phyloP scores from a whole-genome alignment of 1,140 invertebrate species.

The Aphis gossypii region DNA sequence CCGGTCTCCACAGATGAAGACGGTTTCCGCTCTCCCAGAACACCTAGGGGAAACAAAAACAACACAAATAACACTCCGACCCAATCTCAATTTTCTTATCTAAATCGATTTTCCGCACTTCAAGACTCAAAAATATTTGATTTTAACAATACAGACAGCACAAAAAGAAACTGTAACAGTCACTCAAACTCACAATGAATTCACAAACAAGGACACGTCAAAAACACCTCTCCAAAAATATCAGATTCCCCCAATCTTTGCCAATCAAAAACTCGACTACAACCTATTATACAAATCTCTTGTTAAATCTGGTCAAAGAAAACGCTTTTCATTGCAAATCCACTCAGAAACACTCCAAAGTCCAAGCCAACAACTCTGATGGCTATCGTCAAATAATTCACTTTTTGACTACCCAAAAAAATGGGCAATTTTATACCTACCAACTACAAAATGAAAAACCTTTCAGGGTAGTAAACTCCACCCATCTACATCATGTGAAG shows the following conservation, averaged over 20 bases:
- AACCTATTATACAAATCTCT: neutral
- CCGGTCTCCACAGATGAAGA: no score
- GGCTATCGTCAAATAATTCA: neutral
- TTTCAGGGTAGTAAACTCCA: neutral
- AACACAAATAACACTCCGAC: neutral
- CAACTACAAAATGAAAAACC: neutral
- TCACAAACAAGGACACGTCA: neutral
- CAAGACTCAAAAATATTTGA: neutral
- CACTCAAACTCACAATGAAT: neutral
- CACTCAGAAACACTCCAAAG: neutral
- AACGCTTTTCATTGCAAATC: neutral
- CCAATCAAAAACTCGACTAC: neutral
- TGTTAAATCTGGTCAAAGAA: neutral
- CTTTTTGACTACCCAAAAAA: neutral
- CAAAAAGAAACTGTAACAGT: neutral
- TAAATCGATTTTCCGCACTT: slow-evolving; percentile 1
- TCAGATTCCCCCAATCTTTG: neutral
- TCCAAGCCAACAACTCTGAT: neutral
- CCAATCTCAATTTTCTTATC: neutral
- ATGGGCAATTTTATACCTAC: neutral
- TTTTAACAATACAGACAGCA: slow-evolving; percentile 2
- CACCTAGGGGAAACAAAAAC: no score
- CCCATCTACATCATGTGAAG: neutral
- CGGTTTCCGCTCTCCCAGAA: no score
- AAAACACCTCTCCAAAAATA: neutral